These are phyloP conservation scores for Thamnophis sirtalis DNA, from an alignment of 2,113 vertebrate genomes.

Conservation along the genomic window DNA sequence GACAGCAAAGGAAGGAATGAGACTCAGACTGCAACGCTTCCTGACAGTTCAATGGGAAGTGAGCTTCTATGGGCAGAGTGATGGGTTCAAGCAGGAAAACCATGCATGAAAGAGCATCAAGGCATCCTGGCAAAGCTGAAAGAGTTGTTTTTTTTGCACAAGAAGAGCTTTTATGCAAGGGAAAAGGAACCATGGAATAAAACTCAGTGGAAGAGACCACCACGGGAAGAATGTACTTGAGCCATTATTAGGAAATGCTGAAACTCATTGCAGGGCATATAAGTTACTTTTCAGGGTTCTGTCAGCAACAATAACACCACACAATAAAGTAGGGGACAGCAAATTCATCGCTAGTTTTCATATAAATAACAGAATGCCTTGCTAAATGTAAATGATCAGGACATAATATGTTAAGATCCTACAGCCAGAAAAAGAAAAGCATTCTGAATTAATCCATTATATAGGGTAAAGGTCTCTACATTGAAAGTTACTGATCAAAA, in stretches of 20 bases:
- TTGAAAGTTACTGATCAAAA: not conserved
- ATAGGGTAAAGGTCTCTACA: not conserved
- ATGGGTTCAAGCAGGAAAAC: not conserved
- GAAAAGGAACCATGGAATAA: not conserved
- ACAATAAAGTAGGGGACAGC: not conserved
- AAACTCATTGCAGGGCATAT: not conserved
- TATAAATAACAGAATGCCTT: not conserved
- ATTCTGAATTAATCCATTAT: not conserved
- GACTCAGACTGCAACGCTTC: not conserved
- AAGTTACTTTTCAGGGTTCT: not conserved
- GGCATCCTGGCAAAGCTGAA: not conserved
- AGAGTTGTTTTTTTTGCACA: not conserved
- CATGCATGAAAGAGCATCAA: not conserved
- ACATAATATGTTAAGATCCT: not conserved
- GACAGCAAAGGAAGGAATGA: not conserved
- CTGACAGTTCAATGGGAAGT: not conserved
- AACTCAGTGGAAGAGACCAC: not conserved
- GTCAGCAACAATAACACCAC: not conserved
- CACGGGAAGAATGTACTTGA: not conserved
- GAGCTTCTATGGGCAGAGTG: not conserved
- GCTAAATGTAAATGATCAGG: not conserved
- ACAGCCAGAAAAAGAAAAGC: not conserved
- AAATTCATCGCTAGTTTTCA: not conserved
- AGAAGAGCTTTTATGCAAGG: not conserved
- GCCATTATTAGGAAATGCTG: not conserved